Base-by-base conservation (phyloP, 2,888 invertebrate genomes). In the Ptilodon capucinus region DNA sequence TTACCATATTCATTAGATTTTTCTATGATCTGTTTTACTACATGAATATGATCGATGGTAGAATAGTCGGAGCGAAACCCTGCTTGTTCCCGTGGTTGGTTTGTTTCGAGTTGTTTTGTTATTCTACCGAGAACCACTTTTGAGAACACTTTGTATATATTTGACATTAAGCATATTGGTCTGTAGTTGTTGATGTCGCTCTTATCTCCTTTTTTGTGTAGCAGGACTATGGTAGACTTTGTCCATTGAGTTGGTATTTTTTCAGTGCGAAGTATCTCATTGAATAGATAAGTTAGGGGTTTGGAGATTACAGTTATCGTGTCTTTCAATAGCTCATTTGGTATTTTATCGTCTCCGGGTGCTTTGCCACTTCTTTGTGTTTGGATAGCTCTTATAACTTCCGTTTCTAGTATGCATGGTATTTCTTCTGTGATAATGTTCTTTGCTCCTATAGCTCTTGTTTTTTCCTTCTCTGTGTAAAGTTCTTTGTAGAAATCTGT, bases 1-100 rank as follows among this genome's bases (percentile, higher is more conserved):
- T 40, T 5, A 8, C 41, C 41, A 14, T 41, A 32, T 18, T 41
- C 41, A 18, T 32, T 30, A 11, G 8, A 21, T 50, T 52, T 58
- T 19, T 60, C 54, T 21, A 57, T 56, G 13, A 56, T 30, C 34
- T 60, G 50, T 25, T 41, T 42, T 2, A 56, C 16, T 4, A 43
- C 28, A n/a, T 55, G 49, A 16, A 62, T 41, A 23, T 62, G 54
- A 21, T 56, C 52, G 7, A 42, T 45, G 2, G 57, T 41, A n/a
- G 41, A 41, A 41, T 28, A 48, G 11, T 34, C 42, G 4, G 25
- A 44, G n/a, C 60, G 46, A 39, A 67, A 64, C 0, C 62, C 65
- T 8, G 65, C 65, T 43, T 69, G 65, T 36, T 67, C 59, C n/a
- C 30, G 42, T 6, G 60, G 58, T 48, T 67, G 66, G 8, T 57